These are phyloP conservation scores for Trichogramma dendrolimi DNA, from an alignment of 2,888 invertebrate species.

Conservation along the genomic window DNA sequence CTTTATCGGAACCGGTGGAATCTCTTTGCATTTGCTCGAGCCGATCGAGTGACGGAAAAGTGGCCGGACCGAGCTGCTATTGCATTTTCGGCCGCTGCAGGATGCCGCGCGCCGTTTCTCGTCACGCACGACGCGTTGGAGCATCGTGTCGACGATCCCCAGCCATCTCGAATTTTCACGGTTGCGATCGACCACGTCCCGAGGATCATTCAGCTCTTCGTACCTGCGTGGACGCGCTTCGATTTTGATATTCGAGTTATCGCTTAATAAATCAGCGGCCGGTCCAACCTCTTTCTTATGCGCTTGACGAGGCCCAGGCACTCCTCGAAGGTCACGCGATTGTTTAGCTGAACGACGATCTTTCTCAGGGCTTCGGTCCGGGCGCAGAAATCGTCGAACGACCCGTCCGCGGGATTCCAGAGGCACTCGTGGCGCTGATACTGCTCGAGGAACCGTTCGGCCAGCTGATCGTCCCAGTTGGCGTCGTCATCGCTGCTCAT, in stretches of 20 bases:
- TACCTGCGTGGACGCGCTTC: neutral
- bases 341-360: constrained; percentile 33
- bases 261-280: neutral
- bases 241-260: neutral
- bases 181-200: neutral
- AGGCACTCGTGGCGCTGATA: constrained; percentile 40
- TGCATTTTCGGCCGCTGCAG: neutral
- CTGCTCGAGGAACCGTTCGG: constrained; percentile 32
- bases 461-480: constrained; percentile 37
- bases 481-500: neutral
- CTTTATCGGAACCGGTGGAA: neutral
- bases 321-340: constrained; percentile 32
- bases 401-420: constrained; percentile 37
- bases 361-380: constrained; percentile 34
- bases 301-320: constrained; percentile 35
- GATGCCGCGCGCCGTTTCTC: neutral
- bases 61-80: neutral
- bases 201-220: neutral
- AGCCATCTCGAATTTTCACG: constrained; percentile 8
- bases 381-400: constrained; percentile 33
- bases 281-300: constrained; percentile 37
- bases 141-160: constrained; percentile 8
- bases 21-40: constrained; percentile 4
- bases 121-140: constrained; percentile 9
- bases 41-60: constrained; percentile 11